phyloP scores from a whole-genome alignment of 1,140 invertebrate species.

The Aphelinus certus region DNA sequence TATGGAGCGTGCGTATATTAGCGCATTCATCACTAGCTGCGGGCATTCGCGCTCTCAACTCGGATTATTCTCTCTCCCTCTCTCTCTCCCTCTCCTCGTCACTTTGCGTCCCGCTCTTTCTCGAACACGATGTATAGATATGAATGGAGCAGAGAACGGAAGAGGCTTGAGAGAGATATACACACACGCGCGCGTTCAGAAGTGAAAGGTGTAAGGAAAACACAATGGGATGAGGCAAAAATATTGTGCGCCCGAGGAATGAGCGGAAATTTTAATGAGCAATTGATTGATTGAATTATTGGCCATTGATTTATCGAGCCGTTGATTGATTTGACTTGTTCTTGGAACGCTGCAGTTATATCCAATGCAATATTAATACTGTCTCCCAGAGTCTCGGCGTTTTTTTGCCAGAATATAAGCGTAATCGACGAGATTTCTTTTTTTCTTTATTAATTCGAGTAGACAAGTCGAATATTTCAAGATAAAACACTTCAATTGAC shows the following conservation, averaged over 20 bases:
- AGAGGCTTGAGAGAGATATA: slow-evolving; percentile 5
- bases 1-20: slow-evolving; percentile 63
- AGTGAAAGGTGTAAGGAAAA: slow-evolving; percentile 17
- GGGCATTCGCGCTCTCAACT: slow-evolving; percentile 26
- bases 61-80: slow-evolving; percentile 17
- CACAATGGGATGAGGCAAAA: neutral
- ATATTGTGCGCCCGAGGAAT: neutral
- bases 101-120: slow-evolving; percentile 1
- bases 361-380: too few relatives aligned
- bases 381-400: too few relatives aligned
- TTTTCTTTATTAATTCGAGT: too few relatives aligned
- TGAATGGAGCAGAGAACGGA: slow-evolving; percentile 3
- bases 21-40: slow-evolving; percentile 52
- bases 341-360: too few relatives aligned
- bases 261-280: slow-evolving; percentile 10
- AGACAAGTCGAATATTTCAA: too few relatives aligned
- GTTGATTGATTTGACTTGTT: slow-evolving; percentile 18
- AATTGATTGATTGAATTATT: slow-evolving; percentile 36
- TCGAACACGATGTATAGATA: slow-evolving; percentile 15
- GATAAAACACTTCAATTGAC: too few relatives aligned
- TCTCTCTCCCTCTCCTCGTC: slow-evolving; percentile 36
- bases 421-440: too few relatives aligned
- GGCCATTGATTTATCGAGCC: neutral
- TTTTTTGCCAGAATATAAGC: too few relatives aligned
- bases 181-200: slow-evolving; percentile 10